Evolutionary conservation across 2,888 invertebrate species (phyloP).

Genomic region (Tenthredo livida): DNA sequence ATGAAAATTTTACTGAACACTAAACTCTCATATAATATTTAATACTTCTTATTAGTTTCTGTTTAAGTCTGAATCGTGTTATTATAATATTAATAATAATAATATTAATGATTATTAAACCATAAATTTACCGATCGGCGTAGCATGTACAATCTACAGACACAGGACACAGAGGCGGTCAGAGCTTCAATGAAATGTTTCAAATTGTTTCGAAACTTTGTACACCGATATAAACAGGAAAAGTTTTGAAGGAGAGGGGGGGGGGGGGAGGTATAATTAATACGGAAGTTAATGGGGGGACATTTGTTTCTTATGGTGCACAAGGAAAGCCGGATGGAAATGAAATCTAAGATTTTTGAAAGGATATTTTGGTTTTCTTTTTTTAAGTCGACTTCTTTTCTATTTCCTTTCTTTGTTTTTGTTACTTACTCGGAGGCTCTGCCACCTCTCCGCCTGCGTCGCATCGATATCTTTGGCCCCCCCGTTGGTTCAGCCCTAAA

Average conservation of each 20-base stretch:
- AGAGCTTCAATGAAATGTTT: constrained; percentile 50
- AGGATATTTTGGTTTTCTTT: constrained; percentile 66
- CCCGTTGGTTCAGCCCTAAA: constrained; percentile 84
- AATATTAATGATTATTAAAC: constrained; percentile 10
- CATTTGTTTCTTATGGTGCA: constrained; percentile 57
- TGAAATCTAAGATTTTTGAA: constrained; percentile 64
- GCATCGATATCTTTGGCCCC: constrained; percentile 81
- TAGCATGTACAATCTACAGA: constrained; percentile 54
- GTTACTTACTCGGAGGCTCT: constrained; percentile 78
- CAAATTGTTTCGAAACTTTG: constrained; percentile 16
- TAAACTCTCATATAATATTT: neutral
- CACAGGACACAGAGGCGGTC: constrained; percentile 54
- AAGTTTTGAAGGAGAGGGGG: constrained; percentile 7
- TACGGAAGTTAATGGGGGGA: constrained; percentile 58
- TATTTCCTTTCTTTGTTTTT: constrained; percentile 64
- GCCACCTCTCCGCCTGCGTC: constrained; percentile 78
- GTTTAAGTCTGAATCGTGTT: constrained; percentile 2
- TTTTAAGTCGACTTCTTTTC: constrained; percentile 59
- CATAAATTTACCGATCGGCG: constrained; percentile 28
- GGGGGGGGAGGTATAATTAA: constrained; percentile 59
- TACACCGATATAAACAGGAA: constrained; percentile 35
- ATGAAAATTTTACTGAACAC: neutral
- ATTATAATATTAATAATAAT: constrained; percentile 11
- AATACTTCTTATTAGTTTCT: neutral
- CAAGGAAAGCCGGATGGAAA: constrained; percentile 59